Base-by-base conservation (phyloP, 2,797 vertebrate species). In the Oryzias sinensis region DNA sequence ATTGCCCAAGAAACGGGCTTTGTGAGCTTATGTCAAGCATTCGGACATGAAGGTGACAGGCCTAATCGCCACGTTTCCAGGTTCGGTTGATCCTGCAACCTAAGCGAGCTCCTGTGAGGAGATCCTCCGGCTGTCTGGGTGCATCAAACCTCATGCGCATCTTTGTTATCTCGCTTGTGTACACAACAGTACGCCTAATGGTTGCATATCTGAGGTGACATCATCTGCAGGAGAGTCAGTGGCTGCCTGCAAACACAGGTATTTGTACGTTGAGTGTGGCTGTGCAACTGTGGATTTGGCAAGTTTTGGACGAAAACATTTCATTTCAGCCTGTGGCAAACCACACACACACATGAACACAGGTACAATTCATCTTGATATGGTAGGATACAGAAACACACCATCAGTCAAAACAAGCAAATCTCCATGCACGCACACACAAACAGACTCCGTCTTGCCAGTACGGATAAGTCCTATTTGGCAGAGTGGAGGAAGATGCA, bases 401-500 rank as follows among this genome's bases (percentile, higher is more conserved):
- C 43, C 43, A 56, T 67, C 37, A 60, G 56, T 53, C 56, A 57
- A 58, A 59, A 60, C 43, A 44, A 18, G 54, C 14, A 33, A 40
- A 48, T n/a, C 18, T n/a, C 18, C 55, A 46, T 20, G 50, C 46
- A 56, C 49, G 53, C 52, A 63, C 37, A 58, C 33, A 70, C 60
- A 63, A 20, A 67, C 46, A 56, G 41, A 55, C 53, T 61, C 4
- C 56, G 49, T 56, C 64, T 56, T 74, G 76, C 70, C 76, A 76
- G 78, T 79, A 72, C 79, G 81, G 79, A 84, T 83, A 88, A 88
- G 79, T 79, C 81, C 70, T 81, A 77, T 90, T 88, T 85, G 82
- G 84, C 83, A 81, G 85, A 76, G 78, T 74, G 87, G 85, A 87
- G 76, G 82, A 86, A 88, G 87, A 92, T 88, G 88, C 91, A 90